Evolutionary conservation across 2,888 invertebrate species (phyloP).

Genomic region (Eristalinus aeneus): DNA sequence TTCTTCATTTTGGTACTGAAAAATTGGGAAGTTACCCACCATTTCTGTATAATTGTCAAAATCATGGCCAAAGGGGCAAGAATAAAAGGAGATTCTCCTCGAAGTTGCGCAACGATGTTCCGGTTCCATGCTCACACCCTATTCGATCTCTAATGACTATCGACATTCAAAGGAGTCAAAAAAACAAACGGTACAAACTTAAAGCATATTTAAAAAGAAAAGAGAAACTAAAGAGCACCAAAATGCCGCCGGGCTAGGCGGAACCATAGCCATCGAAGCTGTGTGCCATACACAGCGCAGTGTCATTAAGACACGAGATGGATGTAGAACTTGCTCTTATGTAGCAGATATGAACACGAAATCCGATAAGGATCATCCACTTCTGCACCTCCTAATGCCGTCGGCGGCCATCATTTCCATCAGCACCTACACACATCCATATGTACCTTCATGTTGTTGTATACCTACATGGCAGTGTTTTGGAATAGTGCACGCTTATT

Average conservation of each 20-base stretch:
- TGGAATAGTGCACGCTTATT: constrained; percentile 58
- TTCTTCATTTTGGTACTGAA: not conserved
- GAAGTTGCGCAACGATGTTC: constrained; percentile 18
- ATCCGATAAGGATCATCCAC: constrained; percentile 65
- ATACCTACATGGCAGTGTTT: constrained; percentile 11
- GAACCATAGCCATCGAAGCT: not conserved
- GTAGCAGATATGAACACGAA: constrained; percentile 47
- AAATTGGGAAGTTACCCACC: not conserved
- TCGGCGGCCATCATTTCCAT: constrained; percentile 46
- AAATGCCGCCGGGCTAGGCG: constrained; percentile 32
- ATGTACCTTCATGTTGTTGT: not conserved
- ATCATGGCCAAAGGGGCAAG: constrained; percentile 22
- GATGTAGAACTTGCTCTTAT: constrained; percentile 43
- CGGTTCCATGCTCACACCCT: constrained; percentile 13
- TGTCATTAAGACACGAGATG: constrained; percentile 50
- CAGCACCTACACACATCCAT: constrained; percentile 45
- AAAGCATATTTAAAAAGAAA: constrained; percentile 19
- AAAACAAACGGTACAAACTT: constrained; percentile 13
- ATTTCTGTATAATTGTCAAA: constrained; percentile 3
- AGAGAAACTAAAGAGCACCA: constrained; percentile 13
- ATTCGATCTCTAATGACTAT: constrained; percentile 29
- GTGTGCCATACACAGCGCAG: constrained; percentile 20
- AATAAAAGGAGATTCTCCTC: not conserved
- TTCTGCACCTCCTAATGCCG: constrained; percentile 40
- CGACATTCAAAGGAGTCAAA: constrained; percentile 32